A percentile compares a stretch with the other conserved stretches of the same genome.
Evolutionary conservation across 2,797 vertebrate genomes (phyloP).

Genomic region (Cryptoblepharus egeriae): DNA sequence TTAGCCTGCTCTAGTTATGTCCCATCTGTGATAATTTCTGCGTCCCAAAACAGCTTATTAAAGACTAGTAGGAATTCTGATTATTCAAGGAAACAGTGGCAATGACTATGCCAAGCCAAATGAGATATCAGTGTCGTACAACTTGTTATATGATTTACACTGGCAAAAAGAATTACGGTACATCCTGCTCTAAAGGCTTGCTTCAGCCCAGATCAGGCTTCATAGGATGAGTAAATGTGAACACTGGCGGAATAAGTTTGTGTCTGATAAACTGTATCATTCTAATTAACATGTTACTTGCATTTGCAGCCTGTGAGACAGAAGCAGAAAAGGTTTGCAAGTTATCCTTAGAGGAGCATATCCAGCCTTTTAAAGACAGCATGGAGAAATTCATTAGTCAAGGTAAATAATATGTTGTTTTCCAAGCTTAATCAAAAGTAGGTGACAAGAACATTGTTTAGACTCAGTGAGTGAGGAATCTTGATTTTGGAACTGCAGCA

Average conservation of each 20-base stretch:
- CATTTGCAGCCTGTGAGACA: slow-evolving; percentile 86
- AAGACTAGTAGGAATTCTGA: not conserved
- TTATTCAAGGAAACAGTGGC: not conserved
- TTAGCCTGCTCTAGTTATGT: not conserved
- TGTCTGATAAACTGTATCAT: slow-evolving; percentile 40
- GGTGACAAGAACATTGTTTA: slow-evolving; percentile 62
- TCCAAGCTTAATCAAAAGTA: slow-evolving; percentile 60
- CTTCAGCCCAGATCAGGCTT: not conserved
- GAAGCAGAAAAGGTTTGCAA: slow-evolving; percentile 93
- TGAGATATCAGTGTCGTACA: not conserved
- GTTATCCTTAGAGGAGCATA: slow-evolving; percentile 87
- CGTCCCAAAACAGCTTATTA: not conserved
- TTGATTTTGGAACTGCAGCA: slow-evolving; percentile 71
- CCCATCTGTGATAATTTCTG: not conserved
- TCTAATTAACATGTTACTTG: slow-evolving; percentile 62
- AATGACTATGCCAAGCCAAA: not conserved
- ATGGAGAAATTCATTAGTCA: slow-evolving; percentile 92
- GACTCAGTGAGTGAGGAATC: slow-evolving; percentile 61
- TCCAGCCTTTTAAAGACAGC: slow-evolving; percentile 95
- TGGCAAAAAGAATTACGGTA: not conserved
- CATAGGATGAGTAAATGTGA: too few species aligned
- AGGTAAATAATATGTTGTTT: slow-evolving; percentile 82
- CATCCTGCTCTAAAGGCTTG: too few species aligned
- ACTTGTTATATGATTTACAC: not conserved
- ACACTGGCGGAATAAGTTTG: not conserved